Percentiles rank a stretch among this genome's conserved stretches.
Conservation (phyloP, 2,797 vertebrate species). For the Tadarida brasiliensis region DNA sequence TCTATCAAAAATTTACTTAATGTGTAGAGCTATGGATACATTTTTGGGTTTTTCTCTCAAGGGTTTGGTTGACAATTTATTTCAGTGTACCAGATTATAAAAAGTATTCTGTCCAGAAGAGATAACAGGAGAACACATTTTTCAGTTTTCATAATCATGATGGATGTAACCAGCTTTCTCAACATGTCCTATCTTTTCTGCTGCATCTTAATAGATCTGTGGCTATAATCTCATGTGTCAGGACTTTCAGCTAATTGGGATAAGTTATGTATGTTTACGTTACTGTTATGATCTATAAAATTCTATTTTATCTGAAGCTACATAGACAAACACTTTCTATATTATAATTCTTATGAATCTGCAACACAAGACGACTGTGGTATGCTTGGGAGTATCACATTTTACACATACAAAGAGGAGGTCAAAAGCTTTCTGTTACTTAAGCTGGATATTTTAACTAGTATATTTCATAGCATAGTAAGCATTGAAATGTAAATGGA, state of each 20-base stretch:
- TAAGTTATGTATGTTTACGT: constrained; percentile 85
- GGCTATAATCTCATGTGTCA: constrained; percentile 83
- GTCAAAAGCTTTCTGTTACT: not conserved
- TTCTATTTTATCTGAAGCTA: constrained; percentile 77
- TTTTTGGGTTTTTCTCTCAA: constrained; percentile 67
- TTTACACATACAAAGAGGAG: constrained; percentile 70
- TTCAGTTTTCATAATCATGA: constrained; percentile 79
- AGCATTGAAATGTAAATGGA: not conserved
- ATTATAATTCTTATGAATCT: constrained; percentile 83
- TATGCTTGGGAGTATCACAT: constrained; percentile 64
- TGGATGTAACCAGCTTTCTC: constrained; percentile 78
- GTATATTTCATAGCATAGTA: not conserved
- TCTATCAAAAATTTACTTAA: constrained; percentile 42
- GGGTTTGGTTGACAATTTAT: constrained; percentile 65
- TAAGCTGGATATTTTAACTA: not conserved
- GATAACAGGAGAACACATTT: constrained; percentile 71
- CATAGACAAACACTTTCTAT: constrained; percentile 52
- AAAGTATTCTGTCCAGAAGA: constrained; percentile 68
- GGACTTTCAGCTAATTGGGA: constrained; percentile 85
- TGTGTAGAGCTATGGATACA: constrained; percentile 7
- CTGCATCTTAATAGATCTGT: constrained; percentile 77
- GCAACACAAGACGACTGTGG: constrained; percentile 47
- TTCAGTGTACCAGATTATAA: constrained; percentile 66
- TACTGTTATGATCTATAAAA: constrained; percentile 80
- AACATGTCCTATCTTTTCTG: constrained; percentile 79